Base-by-base conservation (phyloP, 2,888 invertebrate genomes). In the Pteria penguin region DNA sequence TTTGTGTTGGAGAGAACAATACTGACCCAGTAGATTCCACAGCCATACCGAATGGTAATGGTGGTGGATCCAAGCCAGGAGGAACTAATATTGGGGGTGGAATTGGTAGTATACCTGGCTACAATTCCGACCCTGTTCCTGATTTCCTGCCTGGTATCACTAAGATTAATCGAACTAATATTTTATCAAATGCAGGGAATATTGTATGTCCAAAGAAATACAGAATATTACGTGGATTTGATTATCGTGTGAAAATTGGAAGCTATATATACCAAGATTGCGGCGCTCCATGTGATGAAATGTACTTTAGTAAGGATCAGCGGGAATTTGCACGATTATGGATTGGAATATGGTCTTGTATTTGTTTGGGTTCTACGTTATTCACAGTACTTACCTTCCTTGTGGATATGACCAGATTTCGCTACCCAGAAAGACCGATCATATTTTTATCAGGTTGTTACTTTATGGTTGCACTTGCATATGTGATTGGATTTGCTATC, bases 391-490 rank as follows among this genome's bases (percentile, higher is more conserved):
- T 93, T 55, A 99, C 99, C 8, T 98, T 98, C 92, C 94, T 97
- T 79, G 96, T 99, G 83, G 98, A 99, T 92, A 97, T 97, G 76
- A 96, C 97, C 88, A 94, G 99, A 87, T 99, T 99, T 93, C 95
- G 97, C 58, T 99, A 99, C 93, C 99, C 99, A 14, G 99, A 99
- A 93, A 94, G 98, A 84, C 98, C 99, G 1, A 98, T 99, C 78
- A 98, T 99, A 88, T 99, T 98, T 92, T 93, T 99, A 75, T 97
- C 98, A 24, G 95, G 98, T 4, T 99, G 99, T 92, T 98, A 98
- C 92, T 94, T 98, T 86, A 96, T 98, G 94, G 97, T 98, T 58
- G 97, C 98, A 24, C 93, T 97, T 81, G 97, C 97, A 61, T 98
- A 98, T 93, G 90, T 94, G 8, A 95, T 97, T 26, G 96, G 93